A percentile compares a stretch with the other conserved stretches of the same genome.
phyloP scores from a whole-genome alignment of 2,113 vertebrate species.

The Psittacula cyanocephala region DNA sequence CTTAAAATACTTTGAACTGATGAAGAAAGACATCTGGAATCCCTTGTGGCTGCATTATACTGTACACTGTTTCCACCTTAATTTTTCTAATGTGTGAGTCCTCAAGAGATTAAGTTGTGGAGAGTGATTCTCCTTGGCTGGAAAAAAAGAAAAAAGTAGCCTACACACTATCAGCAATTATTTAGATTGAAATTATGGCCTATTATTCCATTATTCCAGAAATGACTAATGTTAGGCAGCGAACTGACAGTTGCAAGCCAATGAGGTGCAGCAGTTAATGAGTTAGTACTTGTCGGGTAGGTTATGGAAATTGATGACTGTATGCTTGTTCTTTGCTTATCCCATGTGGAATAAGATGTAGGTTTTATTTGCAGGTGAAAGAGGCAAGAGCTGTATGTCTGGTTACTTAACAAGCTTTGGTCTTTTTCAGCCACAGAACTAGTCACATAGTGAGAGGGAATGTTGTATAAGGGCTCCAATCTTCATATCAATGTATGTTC shows the following conservation, averaged over 20 bases:
- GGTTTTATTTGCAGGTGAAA: neutral
- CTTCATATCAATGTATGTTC: neutral
- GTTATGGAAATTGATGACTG: accelerated
- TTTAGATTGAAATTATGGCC: neutral
- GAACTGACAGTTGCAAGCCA: neutral
- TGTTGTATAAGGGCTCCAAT: neutral
- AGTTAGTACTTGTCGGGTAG: neutral
- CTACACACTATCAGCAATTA: neutral
- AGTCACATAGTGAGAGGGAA: neutral
- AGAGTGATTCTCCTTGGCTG: neutral
- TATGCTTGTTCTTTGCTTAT: neutral
- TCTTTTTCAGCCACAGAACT: neutral
- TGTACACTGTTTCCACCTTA: neutral
- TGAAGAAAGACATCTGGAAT: slow-evolving; percentile 23
- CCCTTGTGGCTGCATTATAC: neutral
- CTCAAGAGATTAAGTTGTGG: neutral
- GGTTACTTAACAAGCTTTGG: neutral
- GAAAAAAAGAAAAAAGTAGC: neutral
- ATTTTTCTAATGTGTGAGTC: neutral
- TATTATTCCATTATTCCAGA: neutral
- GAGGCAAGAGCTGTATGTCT: neutral
- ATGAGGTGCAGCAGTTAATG: neutral
- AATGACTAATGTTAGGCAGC: neutral
- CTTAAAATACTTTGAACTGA: neutral
- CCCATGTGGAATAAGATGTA: neutral